phyloP scores from a whole-genome alignment of 2,888 invertebrate species.

The Oscheius sp. region DNA sequence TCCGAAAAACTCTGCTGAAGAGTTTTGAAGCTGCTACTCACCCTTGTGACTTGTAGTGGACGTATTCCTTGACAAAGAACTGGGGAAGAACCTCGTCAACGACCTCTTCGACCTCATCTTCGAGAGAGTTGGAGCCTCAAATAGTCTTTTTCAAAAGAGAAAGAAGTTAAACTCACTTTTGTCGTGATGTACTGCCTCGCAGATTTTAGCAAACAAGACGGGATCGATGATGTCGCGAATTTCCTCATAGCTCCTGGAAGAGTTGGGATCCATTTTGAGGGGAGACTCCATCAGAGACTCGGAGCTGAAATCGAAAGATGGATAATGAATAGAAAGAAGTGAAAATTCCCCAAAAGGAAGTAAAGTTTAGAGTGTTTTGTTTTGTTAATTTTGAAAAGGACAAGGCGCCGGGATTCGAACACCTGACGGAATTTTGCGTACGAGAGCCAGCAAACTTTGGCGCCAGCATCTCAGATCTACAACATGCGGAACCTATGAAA shows the following conservation, averaged over 20 bases:
- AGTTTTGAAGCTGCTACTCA: background rate
- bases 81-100: conserved; percentile 29
- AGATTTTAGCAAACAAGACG: conserved; percentile 25
- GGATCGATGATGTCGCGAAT: conserved; percentile 28
- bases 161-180: conserved; percentile 14
- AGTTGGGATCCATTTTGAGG: conserved; percentile 16
- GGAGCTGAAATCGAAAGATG: conserved; percentile 7
- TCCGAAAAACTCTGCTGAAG: too few relatives aligned
- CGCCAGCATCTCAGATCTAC: background rate
- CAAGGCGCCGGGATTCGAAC: conserved; percentile 9
- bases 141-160: background rate
- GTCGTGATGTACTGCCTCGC: conserved; percentile 29
- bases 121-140: conserved; percentile 28
- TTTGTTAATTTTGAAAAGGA: conserved; percentile 17
- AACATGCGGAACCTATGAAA: background rate
- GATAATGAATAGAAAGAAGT: background rate
- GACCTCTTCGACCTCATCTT: conserved; percentile 34
- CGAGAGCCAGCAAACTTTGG: conserved; percentile 8
- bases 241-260: conserved; percentile 17
- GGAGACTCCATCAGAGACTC: conserved; percentile 20
- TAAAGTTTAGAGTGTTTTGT: background rate
- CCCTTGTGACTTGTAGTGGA: conserved; percentile 25
- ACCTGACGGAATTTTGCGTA: conserved; percentile 22
- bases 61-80: conserved; percentile 26
- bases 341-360: background rate